Conservation (phyloP, 92 coral and sea anemone species). For the Meandrina meandrites region DNA sequence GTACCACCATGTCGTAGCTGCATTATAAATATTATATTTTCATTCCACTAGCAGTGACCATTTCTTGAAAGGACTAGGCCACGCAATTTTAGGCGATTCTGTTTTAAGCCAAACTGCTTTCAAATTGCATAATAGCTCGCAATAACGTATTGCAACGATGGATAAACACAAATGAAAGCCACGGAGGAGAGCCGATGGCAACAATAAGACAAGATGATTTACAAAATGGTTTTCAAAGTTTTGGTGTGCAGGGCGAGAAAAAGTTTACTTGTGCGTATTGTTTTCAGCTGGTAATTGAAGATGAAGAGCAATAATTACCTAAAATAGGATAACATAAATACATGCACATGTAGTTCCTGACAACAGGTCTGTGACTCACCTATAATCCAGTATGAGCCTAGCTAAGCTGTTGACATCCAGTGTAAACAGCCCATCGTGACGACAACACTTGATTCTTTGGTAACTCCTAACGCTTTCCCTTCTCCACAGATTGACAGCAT, state of each 20-base stretch:
- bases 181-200: too few relatives aligned
- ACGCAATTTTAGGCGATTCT: not conserved
- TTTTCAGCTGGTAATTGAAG: too few relatives aligned
- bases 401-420: not conserved
- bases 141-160: too few relatives aligned
- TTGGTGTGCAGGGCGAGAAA: too few relatives aligned
- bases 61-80: not conserved
- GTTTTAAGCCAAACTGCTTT: not conserved
- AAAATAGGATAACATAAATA: too few relatives aligned
- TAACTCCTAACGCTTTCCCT: not conserved
- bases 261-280: too few relatives aligned
- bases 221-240: too few relatives aligned
- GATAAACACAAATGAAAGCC: too few relatives aligned
- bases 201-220: too few relatives aligned
- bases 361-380: not conserved
- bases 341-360: not conserved
- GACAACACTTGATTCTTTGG: not conserved
- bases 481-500: slow-evolving; percentile 68
- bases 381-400: not conserved
- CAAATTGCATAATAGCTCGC: not conserved
- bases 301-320: too few relatives aligned
- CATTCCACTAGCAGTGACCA: not conserved
- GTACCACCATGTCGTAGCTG: not conserved
- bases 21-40: too few relatives aligned
- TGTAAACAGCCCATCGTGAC: not conserved